Evolutionary conservation across 2,888 invertebrate species (phyloP).

Genomic region (Synergus umbraculus): DNA sequence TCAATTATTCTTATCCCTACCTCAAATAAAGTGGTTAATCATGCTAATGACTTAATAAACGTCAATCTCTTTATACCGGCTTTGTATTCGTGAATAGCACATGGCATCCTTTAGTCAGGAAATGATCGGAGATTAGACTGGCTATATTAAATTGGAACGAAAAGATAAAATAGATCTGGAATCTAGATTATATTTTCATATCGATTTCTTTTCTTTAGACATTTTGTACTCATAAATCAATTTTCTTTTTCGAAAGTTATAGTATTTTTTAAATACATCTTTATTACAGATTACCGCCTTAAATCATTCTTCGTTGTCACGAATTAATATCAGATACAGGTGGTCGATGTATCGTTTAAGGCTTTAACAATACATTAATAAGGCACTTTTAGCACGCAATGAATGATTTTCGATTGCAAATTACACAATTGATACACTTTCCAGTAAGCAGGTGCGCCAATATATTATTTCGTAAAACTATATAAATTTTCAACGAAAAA

Average conservation of each 20-base stretch:
- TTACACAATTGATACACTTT: constrained; percentile 1
- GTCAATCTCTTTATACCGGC: constrained; percentile 25
- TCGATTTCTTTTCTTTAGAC: neutral
- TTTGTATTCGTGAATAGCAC: constrained; percentile 35
- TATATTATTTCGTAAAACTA: neutral
- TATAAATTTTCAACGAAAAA: neutral
- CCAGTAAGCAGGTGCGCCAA: neutral
- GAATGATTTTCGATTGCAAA: constrained; percentile 7
- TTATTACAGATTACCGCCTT: neutral
- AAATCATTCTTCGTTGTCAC: neutral
- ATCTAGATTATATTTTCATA: neutral
- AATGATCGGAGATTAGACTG: constrained; percentile 26
- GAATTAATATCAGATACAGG: neutral
- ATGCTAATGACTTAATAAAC: constrained; percentile 28
- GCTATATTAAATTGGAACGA: constrained; percentile 17
- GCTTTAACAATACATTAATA: neutral
- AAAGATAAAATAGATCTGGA: neutral
- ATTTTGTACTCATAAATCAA: neutral
- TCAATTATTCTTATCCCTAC: neutral
- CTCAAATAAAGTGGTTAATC: neutral
- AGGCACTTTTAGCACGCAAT: constrained; percentile 4
- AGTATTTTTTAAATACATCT: neutral
- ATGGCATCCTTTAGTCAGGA: constrained; percentile 34
- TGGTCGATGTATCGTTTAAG: neutral
- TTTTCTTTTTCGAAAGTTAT: neutral